Evolutionary conservation across 2,797 vertebrate genomes (phyloP).

Genomic region (Catharus ustulatus): DNA sequence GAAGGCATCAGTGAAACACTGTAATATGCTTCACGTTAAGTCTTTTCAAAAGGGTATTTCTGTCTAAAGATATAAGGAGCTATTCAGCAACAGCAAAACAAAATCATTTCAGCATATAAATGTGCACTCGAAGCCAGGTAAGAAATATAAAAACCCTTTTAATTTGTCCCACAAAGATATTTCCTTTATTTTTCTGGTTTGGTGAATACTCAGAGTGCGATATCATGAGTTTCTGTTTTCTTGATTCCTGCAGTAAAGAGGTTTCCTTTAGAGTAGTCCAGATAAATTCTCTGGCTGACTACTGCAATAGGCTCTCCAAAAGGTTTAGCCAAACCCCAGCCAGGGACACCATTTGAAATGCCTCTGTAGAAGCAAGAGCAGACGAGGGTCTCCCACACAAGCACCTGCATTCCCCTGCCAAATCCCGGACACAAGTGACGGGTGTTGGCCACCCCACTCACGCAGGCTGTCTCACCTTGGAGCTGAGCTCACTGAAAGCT

Average conservation of each 20-base stretch:
- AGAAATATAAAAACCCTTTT: background rate
- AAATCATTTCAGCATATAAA: background rate
- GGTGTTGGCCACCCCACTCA: background rate
- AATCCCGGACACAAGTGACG: background rate
- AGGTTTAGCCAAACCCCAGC: fast-evolving
- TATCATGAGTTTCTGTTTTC: background rate
- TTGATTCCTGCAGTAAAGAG: background rate
- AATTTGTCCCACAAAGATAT: background rate
- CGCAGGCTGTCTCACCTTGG: fast-evolving
- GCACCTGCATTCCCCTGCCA: fast-evolving
- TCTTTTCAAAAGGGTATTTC: background rate
- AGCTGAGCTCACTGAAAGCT: background rate
- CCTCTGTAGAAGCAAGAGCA: background rate
- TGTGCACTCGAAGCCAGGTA: background rate
- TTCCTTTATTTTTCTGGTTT: background rate
- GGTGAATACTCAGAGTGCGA: background rate
- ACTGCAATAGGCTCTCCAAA: background rate
- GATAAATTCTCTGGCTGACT: background rate
- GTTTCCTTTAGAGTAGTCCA: background rate
- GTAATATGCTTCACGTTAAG: background rate
- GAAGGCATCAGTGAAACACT: background rate
- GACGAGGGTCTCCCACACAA: background rate
- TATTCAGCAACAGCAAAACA: background rate
- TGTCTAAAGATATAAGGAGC: background rate
- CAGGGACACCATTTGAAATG: background rate